A percentile compares a stretch with the other conserved stretches of the same genome.
These are phyloP conservation scores for Amazonetta brasiliensis DNA, from an alignment of 2,797 vertebrate genomes.

Conservation along the genomic window DNA sequence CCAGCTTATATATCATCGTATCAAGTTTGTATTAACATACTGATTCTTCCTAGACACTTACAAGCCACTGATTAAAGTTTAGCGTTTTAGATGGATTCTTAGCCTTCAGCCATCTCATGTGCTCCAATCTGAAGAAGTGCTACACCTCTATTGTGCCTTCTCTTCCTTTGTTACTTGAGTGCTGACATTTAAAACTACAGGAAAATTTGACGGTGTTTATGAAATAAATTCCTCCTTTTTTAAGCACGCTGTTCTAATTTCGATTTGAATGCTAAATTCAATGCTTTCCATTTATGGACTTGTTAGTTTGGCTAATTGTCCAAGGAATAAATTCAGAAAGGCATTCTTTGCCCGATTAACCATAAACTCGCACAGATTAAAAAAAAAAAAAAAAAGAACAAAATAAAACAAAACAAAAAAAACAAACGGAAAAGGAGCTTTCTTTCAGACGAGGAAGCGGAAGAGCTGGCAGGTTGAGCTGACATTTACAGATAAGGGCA, in stretches of 20 bases:
- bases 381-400: neutral
- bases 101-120: conserved; percentile 57
- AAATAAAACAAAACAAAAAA: neutral
- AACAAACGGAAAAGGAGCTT: neutral
- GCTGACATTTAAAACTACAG: neutral
- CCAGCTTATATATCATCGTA: conserved; percentile 15
- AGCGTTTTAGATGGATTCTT: conserved; percentile 32
- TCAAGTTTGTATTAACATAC: conserved; percentile 55
- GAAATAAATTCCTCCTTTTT: neutral
- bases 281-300: conserved; percentile 45
- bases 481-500: neutral
- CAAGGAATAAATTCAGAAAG: conserved; percentile 6
- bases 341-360: neutral
- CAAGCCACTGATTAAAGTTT: conserved; percentile 21
- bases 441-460: neutral
- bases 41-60: conserved; percentile 42
- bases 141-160: neutral
- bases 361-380: neutral
- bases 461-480: conserved; percentile 4
- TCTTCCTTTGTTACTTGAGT: neutral
- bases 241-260: neutral
- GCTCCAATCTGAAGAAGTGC: neutral
- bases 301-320: neutral
- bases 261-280: neutral
- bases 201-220: neutral